Conservation (phyloP, 2,888 invertebrate species). For the Cyaniris semiargus region DNA sequence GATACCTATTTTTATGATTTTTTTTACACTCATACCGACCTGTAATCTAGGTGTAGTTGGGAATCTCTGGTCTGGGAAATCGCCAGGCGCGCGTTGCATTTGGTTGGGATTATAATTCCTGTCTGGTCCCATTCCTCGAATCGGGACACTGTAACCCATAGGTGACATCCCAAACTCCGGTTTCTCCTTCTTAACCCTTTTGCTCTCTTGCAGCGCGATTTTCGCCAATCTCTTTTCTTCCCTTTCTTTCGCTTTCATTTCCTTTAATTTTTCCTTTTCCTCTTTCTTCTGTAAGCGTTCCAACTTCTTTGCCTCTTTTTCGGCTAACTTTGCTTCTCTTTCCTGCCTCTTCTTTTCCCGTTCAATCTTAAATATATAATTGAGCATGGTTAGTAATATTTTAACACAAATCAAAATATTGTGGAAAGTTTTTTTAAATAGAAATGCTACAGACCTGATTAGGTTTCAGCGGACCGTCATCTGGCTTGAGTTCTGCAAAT, state of each 20-base stretch:
- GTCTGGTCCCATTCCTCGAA: slow-evolving; percentile 40
- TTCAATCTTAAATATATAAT: slow-evolving; percentile 58
- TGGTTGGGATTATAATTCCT: slow-evolving; percentile 35
- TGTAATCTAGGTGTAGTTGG: slow-evolving; percentile 51
- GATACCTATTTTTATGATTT: no score
- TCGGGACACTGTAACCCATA: slow-evolving; percentile 47
- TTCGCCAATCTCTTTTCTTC: slow-evolving; percentile 71
- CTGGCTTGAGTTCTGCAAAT: slow-evolving; percentile 62
- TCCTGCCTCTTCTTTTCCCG: slow-evolving; percentile 79
- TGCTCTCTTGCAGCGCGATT: slow-evolving; percentile 68
- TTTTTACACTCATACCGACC: no score
- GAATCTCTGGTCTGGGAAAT: slow-evolving; percentile 55
- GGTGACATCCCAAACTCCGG: slow-evolving; percentile 47
- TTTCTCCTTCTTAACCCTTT: slow-evolving; percentile 66
- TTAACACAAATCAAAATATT: no score
- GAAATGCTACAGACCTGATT: slow-evolving; percentile 57
- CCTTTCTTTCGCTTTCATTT: slow-evolving; percentile 71
- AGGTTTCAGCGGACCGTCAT: slow-evolving; percentile 55
- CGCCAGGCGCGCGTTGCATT: slow-evolving; percentile 40
- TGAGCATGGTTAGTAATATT: background rate
- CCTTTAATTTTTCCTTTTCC: slow-evolving; percentile 72
- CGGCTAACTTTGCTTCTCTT: slow-evolving; percentile 71
- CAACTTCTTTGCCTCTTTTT: slow-evolving; percentile 71
- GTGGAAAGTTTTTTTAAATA: background rate
- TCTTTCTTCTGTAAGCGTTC: slow-evolving; percentile 76